Evolutionary conservation across 2,797 vertebrate genomes (phyloP).

Genomic region (Ptychobarbus kaznakovi): DNA sequence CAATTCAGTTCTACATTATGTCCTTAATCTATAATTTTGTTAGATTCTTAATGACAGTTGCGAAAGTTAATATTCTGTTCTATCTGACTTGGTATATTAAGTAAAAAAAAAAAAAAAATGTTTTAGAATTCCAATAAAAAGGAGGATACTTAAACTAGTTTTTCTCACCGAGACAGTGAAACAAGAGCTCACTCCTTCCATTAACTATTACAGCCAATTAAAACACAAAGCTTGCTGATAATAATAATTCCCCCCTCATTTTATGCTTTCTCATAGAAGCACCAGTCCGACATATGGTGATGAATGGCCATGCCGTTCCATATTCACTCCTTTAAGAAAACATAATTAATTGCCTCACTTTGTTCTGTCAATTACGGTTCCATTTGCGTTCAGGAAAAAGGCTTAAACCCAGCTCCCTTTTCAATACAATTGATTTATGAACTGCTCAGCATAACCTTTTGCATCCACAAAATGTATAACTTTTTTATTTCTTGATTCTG

Average conservation of each 20-base stretch:
- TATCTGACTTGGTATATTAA: not conserved
- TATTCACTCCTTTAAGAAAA: conserved; percentile 64
- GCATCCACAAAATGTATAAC: conserved; percentile 46
- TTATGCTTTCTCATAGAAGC: conserved; percentile 22
- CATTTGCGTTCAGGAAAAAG: conserved; percentile 59
- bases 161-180: conserved; percentile 10
- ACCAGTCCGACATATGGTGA: conserved; percentile 60
- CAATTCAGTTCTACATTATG: not conserved
- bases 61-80: not conserved
- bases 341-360: conserved; percentile 75
- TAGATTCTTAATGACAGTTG: not conserved
- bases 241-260: conserved; percentile 10
- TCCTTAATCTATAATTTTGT: not conserved
- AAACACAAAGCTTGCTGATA: conserved; percentile 38
- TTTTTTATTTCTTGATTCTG: conserved; percentile 39
- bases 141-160: not conserved
- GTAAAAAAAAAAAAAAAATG: not conserved
- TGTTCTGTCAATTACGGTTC: conserved; percentile 73
- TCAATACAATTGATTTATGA: conserved; percentile 73
- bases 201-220: conserved; percentile 13
- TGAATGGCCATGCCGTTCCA: conserved; percentile 60
- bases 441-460: conserved; percentile 66
- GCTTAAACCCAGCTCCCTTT: conserved; percentile 61
- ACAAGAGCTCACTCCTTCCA: conserved; percentile 11
- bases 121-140: conserved; percentile 2